These are phyloP conservation scores for Calyptommatus sinebrachiatus DNA, from an alignment of 2,113 vertebrate species.

Conservation along the genomic window DNA sequence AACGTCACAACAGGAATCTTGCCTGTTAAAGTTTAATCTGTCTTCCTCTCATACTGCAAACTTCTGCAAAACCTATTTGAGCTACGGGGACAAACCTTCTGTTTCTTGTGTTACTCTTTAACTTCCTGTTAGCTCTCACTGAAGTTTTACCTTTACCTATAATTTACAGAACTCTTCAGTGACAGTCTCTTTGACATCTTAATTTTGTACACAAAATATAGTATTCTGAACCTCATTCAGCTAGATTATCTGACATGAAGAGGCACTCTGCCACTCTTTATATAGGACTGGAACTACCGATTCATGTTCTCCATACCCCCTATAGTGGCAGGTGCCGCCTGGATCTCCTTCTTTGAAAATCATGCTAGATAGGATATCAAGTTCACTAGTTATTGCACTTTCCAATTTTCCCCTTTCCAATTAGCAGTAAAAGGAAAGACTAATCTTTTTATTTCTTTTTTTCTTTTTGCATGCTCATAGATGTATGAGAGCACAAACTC, in stretches of 20 bases:
- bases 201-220: not conserved
- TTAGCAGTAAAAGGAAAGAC: not conserved
- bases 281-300: not conserved
- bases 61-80: not conserved
- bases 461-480: too few species aligned
- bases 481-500: too few species aligned
- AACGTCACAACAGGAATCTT: not conserved
- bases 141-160: not conserved
- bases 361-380: not conserved
- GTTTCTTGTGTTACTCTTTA: not conserved
- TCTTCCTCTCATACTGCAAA: not conserved
- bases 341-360: not conserved
- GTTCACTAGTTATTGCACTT: too few species aligned
- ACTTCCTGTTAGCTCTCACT: not conserved
- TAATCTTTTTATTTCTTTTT: too few species aligned
- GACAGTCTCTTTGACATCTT: not conserved
- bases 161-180: not conserved
- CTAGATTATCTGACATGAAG: not conserved
- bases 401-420: not conserved
- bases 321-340: not conserved
- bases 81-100: not conserved
- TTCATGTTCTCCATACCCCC: not conserved
- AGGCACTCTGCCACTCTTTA: not conserved
- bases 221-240: too few species aligned
- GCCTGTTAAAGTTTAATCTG: not conserved